Conservation (phyloP, 2,888 invertebrate genomes). For the Eulithis testata region DNA sequence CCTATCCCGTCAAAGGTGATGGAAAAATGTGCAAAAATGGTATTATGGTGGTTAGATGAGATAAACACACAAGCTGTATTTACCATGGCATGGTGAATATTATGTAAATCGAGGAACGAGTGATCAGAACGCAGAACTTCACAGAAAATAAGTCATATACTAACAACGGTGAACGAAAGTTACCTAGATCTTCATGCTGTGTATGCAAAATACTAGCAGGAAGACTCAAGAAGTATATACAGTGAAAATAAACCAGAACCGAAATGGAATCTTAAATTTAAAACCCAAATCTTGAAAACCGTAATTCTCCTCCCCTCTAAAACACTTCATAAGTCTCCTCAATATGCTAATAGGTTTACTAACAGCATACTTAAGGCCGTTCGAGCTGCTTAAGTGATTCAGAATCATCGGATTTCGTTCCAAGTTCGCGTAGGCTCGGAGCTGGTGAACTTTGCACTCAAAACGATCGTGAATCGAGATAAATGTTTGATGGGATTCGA, state of each 20-base stretch:
- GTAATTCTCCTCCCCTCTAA: slow-evolving; percentile 24
- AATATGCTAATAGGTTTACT: slow-evolving; percentile 63
- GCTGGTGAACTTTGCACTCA: slow-evolving; percentile 49
- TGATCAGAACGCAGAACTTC: too few species aligned
- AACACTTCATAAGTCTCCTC: slow-evolving; percentile 34
- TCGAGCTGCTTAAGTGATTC: slow-evolving; percentile 53
- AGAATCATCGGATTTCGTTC: slow-evolving; percentile 53
- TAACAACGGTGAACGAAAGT: too few species aligned
- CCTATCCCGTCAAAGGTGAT: too few species aligned
- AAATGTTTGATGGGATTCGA: slow-evolving; percentile 47
- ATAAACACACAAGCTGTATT: too few species aligned
- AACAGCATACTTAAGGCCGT: slow-evolving; percentile 49
- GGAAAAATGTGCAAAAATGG: too few species aligned
- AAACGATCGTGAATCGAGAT: slow-evolving; percentile 46
- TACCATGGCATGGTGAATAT: too few species aligned
- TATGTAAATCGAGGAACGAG: too few species aligned
- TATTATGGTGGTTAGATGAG: too few species aligned
- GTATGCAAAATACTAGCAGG: background rate
- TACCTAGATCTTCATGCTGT: too few species aligned
- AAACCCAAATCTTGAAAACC: slow-evolving; percentile 16
- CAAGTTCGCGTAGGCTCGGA: slow-evolving; percentile 40
- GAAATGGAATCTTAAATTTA: slow-evolving; percentile 18
- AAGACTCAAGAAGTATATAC: background rate
- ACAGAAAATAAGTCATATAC: too few species aligned
- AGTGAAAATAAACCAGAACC: slow-evolving; percentile 5